Percentiles rank a stretch among this genome's conserved stretches.
phyloP scores from a whole-genome alignment of 1,140 invertebrate genomes.

The Papilio machaon region DNA sequence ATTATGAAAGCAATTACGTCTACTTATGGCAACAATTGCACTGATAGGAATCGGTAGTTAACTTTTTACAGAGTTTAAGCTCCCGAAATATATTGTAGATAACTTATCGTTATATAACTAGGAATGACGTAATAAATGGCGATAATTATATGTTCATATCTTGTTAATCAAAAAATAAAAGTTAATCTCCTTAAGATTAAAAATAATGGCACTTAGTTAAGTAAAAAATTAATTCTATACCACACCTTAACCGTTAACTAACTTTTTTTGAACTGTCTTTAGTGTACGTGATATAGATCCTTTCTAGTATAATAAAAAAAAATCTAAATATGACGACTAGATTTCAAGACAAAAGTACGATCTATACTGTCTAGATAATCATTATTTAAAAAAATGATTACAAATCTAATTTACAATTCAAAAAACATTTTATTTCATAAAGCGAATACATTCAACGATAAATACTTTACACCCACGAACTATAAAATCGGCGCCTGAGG shows the following conservation, averaged over 20 bases:
- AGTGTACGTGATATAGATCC: too few relatives aligned
- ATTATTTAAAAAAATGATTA: constrained; percentile 25
- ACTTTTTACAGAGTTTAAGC: not conserved
- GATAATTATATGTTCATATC: not conserved
- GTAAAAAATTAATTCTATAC: too few relatives aligned
- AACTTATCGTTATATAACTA: too few relatives aligned
- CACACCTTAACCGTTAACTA: not conserved
- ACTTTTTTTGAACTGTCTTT: not conserved
- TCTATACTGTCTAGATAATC: not conserved
- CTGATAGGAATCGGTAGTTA: not conserved
- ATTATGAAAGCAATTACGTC: not conserved
- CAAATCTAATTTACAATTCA: constrained; percentile 48
- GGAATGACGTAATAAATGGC: too few relatives aligned
- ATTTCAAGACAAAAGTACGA: too few relatives aligned
- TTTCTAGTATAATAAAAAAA: too few relatives aligned
- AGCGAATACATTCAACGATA: constrained; percentile 50
- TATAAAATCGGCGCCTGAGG: constrained; percentile 62
- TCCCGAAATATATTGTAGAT: not conserved
- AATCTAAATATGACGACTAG: too few relatives aligned
- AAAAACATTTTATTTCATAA: constrained; percentile 59
- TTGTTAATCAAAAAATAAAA: too few relatives aligned
- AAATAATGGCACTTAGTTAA: too few relatives aligned
- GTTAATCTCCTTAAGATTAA: too few relatives aligned
- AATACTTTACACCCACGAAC: constrained; percentile 57
- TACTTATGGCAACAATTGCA: not conserved